Conservation (phyloP, 2,113 vertebrate species). For the Corvus moneduloides region DNA sequence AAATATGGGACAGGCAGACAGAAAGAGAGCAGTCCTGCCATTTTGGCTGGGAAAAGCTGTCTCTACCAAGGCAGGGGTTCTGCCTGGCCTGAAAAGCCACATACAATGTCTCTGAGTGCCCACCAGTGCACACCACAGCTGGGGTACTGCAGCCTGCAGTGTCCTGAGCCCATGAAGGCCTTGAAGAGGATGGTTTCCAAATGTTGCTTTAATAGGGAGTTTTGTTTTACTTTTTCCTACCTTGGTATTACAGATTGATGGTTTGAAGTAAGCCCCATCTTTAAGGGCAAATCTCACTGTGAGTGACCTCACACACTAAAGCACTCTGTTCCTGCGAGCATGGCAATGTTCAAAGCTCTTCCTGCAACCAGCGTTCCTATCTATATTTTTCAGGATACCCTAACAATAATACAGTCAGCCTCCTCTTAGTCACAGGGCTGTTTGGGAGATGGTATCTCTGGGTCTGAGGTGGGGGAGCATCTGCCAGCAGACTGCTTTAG, state of each 20-base stretch:
- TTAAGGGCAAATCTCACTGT: not conserved
- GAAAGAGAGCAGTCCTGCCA: not conserved
- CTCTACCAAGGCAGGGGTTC: not conserved
- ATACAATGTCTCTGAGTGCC: rapidly evolving
- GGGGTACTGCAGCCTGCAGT: not conserved
- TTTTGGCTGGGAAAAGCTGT: not conserved
- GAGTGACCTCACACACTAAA: not conserved
- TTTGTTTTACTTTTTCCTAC: not conserved
- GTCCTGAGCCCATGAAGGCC: not conserved
- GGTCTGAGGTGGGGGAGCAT: not conserved
- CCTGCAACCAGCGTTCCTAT: not conserved
- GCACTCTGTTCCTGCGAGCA: not conserved
- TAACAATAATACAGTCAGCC: not conserved
- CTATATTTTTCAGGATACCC: not conserved
- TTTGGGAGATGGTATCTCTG: slow-evolving; percentile 30
- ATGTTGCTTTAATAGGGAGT: not conserved
- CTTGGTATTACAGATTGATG: not conserved
- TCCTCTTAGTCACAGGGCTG: slow-evolving; percentile 12
- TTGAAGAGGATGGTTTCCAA: not conserved
- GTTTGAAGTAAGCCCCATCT: not conserved
- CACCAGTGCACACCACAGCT: rapidly evolving
- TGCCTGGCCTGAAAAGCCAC: not conserved
- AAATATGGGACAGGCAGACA: not conserved
- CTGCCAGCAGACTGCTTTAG: not conserved
- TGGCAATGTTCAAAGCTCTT: not conserved